These are phyloP conservation scores for Drosophila fulvimacula DNA, from an alignment of 2,888 invertebrate species.

Conservation along the genomic window DNA sequence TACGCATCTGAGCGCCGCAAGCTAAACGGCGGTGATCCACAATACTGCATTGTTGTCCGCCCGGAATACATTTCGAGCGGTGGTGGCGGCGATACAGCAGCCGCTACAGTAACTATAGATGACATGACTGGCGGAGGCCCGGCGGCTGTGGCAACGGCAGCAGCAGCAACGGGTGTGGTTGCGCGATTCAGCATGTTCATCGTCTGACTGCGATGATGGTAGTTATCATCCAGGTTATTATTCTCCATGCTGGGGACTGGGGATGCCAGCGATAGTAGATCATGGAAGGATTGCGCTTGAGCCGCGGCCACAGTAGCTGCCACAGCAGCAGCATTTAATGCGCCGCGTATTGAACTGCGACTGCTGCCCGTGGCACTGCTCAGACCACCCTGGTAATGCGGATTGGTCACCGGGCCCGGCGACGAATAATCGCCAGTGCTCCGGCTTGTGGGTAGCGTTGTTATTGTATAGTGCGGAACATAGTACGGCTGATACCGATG, in stretches of 20 bases:
- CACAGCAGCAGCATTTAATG: constrained; percentile 69
- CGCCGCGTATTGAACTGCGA: constrained; percentile 70
- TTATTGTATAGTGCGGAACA: constrained; percentile 68
- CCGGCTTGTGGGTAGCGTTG: constrained; percentile 52
- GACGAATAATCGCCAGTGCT: constrained; percentile 44
- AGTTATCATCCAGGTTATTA: constrained; percentile 35
- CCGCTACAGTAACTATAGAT: constrained; percentile 61
- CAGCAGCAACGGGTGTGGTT: constrained; percentile 40
- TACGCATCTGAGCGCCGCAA: constrained; percentile 70
- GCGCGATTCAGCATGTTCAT: constrained; percentile 42
- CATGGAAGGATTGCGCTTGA: constrained; percentile 65
- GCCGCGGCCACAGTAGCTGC: constrained; percentile 68
- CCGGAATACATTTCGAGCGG: constrained; percentile 77
- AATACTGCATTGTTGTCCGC: constrained; percentile 77
- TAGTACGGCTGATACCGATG: constrained; percentile 71
- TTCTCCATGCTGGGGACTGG: constrained; percentile 38
- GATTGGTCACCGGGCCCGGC: constrained; percentile 44
- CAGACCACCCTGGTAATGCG: constrained; percentile 66
- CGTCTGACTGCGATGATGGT: constrained; percentile 46
- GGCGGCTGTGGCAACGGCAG: constrained; percentile 44
- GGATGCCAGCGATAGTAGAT: constrained; percentile 56
- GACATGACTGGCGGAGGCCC: constrained; percentile 47
- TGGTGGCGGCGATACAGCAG: constrained; percentile 76
- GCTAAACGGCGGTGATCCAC: constrained; percentile 83
- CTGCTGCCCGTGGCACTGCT: constrained; percentile 63